Conservation (phyloP, 2,888 invertebrate genomes). For the Autographa gamma region DNA sequence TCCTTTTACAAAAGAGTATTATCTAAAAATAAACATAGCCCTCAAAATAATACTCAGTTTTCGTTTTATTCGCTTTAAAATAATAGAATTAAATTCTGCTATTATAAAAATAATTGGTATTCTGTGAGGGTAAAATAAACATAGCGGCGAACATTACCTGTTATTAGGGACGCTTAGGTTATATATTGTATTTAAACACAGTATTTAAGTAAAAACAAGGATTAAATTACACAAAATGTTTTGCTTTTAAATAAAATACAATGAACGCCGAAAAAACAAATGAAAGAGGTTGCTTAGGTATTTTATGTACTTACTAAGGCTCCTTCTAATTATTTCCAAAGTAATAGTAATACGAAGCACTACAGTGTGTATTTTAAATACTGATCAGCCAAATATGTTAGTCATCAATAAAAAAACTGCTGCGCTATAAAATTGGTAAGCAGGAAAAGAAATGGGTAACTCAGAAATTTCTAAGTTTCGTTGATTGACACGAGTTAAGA, state of each 20-base stretch:
- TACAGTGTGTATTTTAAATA: slow-evolving; percentile 44
- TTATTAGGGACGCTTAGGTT: slow-evolving; percentile 15
- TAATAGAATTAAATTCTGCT: slow-evolving; percentile 34
- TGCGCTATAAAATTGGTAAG: too few relatives aligned
- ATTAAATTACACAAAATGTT: not conserved
- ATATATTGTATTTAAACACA: not conserved
- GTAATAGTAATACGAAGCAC: slow-evolving; percentile 15
- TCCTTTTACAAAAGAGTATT: slow-evolving; percentile 6
- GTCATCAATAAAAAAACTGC: too few relatives aligned
- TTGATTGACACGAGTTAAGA: too few relatives aligned
- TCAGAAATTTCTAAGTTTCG: too few relatives aligned
- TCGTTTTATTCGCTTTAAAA: slow-evolving; percentile 27
- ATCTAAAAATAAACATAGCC: slow-evolving; percentile 17
- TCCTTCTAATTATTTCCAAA: not conserved
- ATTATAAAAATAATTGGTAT: slow-evolving; percentile 35
- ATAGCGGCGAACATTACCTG: slow-evolving; percentile 23
- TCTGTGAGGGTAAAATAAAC: slow-evolving; percentile 29
- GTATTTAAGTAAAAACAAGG: not conserved
- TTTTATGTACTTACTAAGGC: not conserved
- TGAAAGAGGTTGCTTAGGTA: not conserved
- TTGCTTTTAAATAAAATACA: not conserved
- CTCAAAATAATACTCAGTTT: slow-evolving; percentile 14
- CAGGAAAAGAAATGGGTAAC: too few relatives aligned
- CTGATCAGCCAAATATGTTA: too few relatives aligned
- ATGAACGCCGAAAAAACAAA: not conserved